These are phyloP conservation scores for Chydorus sphaericus DNA, from an alignment of 2,888 invertebrate genomes.

Conservation along the genomic window DNA sequence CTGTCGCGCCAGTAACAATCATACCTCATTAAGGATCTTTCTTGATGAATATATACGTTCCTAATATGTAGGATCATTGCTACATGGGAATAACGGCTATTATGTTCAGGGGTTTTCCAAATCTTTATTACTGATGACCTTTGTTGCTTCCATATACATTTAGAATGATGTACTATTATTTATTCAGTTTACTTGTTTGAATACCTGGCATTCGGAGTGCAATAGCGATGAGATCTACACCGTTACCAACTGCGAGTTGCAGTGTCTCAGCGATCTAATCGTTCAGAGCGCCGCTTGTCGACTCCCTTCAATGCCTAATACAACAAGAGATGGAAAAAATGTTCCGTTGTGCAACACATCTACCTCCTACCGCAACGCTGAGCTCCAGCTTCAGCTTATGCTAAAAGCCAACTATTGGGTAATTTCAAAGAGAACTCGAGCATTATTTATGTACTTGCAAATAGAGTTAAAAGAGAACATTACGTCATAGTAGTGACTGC, in stretches of 20 bases:
- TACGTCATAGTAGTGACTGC: too few species aligned
- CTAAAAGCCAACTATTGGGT: background rate
- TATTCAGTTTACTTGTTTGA: background rate
- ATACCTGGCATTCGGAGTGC: background rate
- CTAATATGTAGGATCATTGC: too few species aligned
- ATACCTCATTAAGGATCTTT: background rate
- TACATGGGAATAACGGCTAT: too few species aligned
- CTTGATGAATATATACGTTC: background rate
- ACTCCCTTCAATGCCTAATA: slow-evolving; percentile 1
- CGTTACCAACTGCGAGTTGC: background rate
- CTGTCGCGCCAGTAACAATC: too few species aligned
- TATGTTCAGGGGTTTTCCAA: too few species aligned
- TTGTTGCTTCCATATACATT: too few species aligned
- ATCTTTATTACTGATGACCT: too few species aligned
- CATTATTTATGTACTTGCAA: too few species aligned
- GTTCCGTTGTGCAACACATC: background rate
- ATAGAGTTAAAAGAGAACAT: too few species aligned
- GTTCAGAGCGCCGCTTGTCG: background rate
- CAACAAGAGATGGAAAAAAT: background rate
- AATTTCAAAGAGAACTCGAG: too few species aligned
- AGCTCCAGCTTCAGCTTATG: background rate
- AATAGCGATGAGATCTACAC: background rate
- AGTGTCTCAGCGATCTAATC: background rate
- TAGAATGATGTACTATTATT: too few species aligned
- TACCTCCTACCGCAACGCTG: background rate